phyloP scores from a whole-genome alignment of 2,888 invertebrate species.

The Ferrisia virgata region DNA sequence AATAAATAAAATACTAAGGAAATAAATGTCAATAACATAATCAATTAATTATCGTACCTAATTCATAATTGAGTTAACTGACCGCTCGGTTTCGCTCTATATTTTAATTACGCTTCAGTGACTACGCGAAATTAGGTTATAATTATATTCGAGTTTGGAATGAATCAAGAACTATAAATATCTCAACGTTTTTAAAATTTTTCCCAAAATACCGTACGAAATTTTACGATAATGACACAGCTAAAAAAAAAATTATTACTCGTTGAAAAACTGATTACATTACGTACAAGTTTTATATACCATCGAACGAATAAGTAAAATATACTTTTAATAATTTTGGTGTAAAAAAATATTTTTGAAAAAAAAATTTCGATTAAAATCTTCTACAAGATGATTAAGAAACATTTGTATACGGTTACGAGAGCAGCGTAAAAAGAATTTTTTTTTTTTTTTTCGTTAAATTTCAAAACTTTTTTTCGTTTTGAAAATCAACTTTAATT shows the following conservation, averaged over 20 bases:
- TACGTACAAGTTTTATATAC: background rate
- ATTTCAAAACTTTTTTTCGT: background rate
- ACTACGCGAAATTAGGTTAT: background rate
- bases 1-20: background rate
- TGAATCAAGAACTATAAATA: background rate
- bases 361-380: background rate
- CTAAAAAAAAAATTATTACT: too few species aligned
- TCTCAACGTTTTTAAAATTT: background rate
- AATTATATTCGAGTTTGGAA: background rate
- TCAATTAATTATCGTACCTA: background rate
- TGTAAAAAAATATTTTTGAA: too few species aligned
- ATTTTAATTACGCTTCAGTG: background rate
- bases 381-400: background rate
- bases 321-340: too few species aligned
- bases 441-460: background rate
- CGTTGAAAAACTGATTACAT: background rate
- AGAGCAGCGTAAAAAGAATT: background rate
- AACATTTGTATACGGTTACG: background rate
- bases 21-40: background rate
- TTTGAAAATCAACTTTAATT: background rate
- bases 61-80: background rate
- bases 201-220: background rate
- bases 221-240: too few species aligned
- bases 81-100: background rate
- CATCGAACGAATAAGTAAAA: too few species aligned